Evolutionary conservation across 2,113 vertebrate species (phyloP), one percentile per base, ranked within the genome.

Genomic region (Tragelaphus strepsiceros): DNA sequence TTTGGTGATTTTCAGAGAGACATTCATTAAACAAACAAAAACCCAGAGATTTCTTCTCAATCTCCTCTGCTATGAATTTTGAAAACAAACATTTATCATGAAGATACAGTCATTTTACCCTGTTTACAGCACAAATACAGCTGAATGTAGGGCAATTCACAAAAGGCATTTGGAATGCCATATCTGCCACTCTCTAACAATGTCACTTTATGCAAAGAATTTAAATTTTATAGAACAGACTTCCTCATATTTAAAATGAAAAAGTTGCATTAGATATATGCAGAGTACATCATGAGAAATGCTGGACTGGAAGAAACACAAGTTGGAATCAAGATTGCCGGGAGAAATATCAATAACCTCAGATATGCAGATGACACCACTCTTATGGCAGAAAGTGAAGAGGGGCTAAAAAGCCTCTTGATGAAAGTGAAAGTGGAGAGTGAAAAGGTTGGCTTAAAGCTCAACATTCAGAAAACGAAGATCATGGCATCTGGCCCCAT

Each of bases 1-100:
- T 46, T 85, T 92, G 84, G 28, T 80, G n/a, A 64, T 89, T 89
- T 88, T 92, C 88, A 88, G 89, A 89, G 84, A 89, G 61, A 89
- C 17, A 32, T 39, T 88, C 54, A 54, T 88, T 71, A 49, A 91
- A n/a, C 17, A 78, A 85, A 77, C 21, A 13, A 84, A 89, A 83
- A 51, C 24, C 51, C 32, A 87, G 19, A 30, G 12, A 21, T 88
- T 91, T 91, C 59, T 71, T 81, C 56, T 92, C 67, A 89, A 80
- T 80, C 6, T 67, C 54, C 51, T 84, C 51, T 89, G n/a, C 58
- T 80, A 54, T 46, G 32, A 92, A 89, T 89, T 78, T 96, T 92
- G 51, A 84, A 91, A 92, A 67, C 64, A 94, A 94, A 71, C 49
- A 85, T 24, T 58, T 39, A 64, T 39, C 12, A 74, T 30, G 4